Base-by-base conservation (phyloP, 2,888 invertebrate genomes). In the Zaprionus bogoriensis region DNA sequence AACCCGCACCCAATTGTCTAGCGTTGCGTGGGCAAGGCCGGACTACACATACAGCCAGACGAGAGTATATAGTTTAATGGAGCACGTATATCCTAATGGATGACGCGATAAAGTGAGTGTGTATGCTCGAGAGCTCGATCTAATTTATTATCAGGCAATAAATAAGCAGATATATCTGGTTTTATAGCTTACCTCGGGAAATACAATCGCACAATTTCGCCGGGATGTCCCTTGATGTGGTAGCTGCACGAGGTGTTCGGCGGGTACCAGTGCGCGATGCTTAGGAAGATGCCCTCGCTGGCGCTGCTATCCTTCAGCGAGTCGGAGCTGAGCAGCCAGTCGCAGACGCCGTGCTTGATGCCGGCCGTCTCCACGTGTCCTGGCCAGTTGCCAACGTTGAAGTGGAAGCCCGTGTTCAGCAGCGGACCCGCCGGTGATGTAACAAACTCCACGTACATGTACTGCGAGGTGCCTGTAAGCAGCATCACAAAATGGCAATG, bases 311-410 rank as follows among this genome's bases (percentile, higher is more conserved):
- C 94, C 88, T 94, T 93, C 19, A 97, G 91, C 30, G 95, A 94
- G 79, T 96, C 95, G 46, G 96, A 96, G 53, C 95, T 96, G 45
- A 97, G 92, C 48, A 96, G 92, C 97, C 97, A 97, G 90, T 97
- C 96, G 88, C 97, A 97, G 44, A 95, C 95, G 4, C 97, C 96
- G 65, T 96, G 96, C 75, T 95, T 94, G 27, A 95, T 95, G 1
- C 97, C 97, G 0, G 96, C 96, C 0, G 97, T 96, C 88, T 97
- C 96, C 47, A 97, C 96, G 90, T 97, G 96, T 0, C 97, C 97
- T 0, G 97, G 97, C 97, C 97, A 97, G 91, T 96, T 97, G 72
- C 97, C 97, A 48, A 97, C 97, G 91, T 97, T 97, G 92, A 98
- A 97, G 91, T 97, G 97, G 90, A 98, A 98, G 4, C 97, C 98